A percentile compares a stretch with the other conserved stretches of the same genome.
These are phyloP conservation scores for Xenus cinereus DNA, from an alignment of 2,113 vertebrate species.

Conservation along the genomic window DNA sequence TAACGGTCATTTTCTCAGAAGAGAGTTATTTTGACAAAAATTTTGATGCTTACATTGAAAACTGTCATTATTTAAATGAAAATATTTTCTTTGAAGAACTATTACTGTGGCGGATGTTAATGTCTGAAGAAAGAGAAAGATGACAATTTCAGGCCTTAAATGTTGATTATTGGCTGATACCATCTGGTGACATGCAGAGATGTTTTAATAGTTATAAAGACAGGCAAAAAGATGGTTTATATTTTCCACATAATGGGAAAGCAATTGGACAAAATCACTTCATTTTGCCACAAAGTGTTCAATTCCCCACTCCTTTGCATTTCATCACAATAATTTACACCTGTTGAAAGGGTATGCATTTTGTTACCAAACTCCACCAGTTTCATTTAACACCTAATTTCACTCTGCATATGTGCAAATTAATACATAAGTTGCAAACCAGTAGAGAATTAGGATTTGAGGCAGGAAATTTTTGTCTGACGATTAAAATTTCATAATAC, in stretches of 20 bases:
- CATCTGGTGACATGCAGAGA: neutral
- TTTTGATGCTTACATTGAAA: neutral
- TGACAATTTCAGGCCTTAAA: neutral
- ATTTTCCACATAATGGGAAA: neutral
- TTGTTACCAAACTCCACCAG: neutral
- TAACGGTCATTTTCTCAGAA: neutral
- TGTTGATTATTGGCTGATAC: neutral
- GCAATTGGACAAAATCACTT: neutral
- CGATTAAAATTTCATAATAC: neutral
- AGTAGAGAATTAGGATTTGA: neutral
- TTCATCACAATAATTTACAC: neutral
- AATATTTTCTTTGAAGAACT: neutral
- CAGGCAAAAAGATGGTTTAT: neutral
- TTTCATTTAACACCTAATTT: constrained; percentile 41
- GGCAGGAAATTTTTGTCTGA: neutral
- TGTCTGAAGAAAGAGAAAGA: neutral
- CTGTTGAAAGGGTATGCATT: neutral
- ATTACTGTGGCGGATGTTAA: neutral
- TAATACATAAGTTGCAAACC: neutral
- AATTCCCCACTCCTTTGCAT: neutral
- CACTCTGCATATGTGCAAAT: constrained; percentile 12
- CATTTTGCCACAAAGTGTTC: neutral
- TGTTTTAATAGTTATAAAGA: neutral
- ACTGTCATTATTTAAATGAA: neutral
- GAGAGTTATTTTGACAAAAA: neutral